phyloP scores from a whole-genome alignment of 2,797 vertebrate species.

The Channallabes apus region DNA sequence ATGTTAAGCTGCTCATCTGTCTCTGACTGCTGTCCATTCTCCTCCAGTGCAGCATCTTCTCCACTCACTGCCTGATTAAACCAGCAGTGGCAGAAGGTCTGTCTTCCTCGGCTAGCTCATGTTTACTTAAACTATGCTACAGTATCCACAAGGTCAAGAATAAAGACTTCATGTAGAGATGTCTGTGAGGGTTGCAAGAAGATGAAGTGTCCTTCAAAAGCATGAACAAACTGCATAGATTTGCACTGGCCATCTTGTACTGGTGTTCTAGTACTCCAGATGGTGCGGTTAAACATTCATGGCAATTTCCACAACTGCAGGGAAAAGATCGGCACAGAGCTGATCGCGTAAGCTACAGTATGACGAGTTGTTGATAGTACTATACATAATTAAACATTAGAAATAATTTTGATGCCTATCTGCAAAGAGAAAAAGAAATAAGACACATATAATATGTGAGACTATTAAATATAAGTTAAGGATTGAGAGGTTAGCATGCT shows the following conservation, averaged over 20 bases:
- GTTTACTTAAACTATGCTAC: constrained; percentile 29
- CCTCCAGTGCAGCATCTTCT: constrained; percentile 6
- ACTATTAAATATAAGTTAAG: neutral
- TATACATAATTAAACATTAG: neutral
- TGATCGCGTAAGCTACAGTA: neutral
- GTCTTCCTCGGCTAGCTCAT: constrained; percentile 27
- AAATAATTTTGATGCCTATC: neutral
- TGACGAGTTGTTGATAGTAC: too few relatives aligned
- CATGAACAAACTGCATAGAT: neutral
- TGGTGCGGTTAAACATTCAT: neutral
- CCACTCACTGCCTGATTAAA: constrained; percentile 15
- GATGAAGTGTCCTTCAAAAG: neutral
- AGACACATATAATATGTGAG: neutral
- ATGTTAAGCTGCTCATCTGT: constrained; percentile 30
- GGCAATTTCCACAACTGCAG: neutral
- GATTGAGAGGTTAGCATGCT: neutral
- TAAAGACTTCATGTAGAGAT: neutral
- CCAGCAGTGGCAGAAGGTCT: constrained; percentile 41
- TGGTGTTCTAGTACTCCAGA: too few relatives aligned
- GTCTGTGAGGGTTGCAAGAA: too few relatives aligned
- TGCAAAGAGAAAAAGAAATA: neutral
- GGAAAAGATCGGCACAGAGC: neutral
- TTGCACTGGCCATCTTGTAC: neutral
- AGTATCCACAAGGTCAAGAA: neutral
- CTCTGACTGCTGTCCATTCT: constrained; percentile 21